Evolutionary conservation across 2,797 vertebrate genomes (phyloP).

Genomic region (Zenarchopterus dispar): DNA sequence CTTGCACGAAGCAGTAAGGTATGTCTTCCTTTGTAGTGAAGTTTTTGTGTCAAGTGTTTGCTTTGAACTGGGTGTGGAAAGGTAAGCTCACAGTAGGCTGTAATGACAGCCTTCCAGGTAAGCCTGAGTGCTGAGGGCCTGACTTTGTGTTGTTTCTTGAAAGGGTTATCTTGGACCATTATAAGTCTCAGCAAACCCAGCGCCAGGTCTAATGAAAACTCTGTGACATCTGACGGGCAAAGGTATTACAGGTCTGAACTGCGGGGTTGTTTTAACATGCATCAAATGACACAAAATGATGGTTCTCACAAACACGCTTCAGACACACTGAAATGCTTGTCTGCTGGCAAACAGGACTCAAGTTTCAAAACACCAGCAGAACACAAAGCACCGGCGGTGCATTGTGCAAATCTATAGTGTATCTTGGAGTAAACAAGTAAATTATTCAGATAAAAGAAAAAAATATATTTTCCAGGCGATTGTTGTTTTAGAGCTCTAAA

Average conservation of each 20-base stretch:
- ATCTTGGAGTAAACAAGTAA: slow-evolving; percentile 2
- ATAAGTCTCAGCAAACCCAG: slow-evolving; percentile 49
- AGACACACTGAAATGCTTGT: slow-evolving; percentile 65
- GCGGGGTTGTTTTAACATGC: slow-evolving; percentile 63
- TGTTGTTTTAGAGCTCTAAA: not conserved
- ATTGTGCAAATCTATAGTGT: slow-evolving; percentile 2
- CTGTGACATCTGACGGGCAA: slow-evolving; percentile 64
- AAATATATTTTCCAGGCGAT: slow-evolving; percentile 2
- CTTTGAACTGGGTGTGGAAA: slow-evolving; percentile 29
- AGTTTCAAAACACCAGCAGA: slow-evolving; percentile 33
- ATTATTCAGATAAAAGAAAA: not conserved
- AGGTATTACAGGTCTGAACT: slow-evolving; percentile 67
- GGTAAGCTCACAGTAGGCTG: slow-evolving; percentile 28
- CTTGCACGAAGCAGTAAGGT: slow-evolving; percentile 7
- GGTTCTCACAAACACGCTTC: slow-evolving; percentile 68
- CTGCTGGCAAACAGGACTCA: slow-evolving; percentile 29
- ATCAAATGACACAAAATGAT: slow-evolving; percentile 72
- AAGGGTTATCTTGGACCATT: slow-evolving; percentile 58
- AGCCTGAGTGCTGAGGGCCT: slow-evolving; percentile 29
- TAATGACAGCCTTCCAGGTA: slow-evolving; percentile 38
- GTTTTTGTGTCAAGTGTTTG: slow-evolving; percentile 5
- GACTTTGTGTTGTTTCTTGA: slow-evolving; percentile 55
- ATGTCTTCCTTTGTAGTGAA: slow-evolving; percentile 4
- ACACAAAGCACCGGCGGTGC: slow-evolving; percentile 4
- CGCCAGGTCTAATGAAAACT: slow-evolving; percentile 74